Base-by-base conservation (phyloP, 2,113 vertebrate genomes). In the Gasterosteus aculeatus region DNA sequence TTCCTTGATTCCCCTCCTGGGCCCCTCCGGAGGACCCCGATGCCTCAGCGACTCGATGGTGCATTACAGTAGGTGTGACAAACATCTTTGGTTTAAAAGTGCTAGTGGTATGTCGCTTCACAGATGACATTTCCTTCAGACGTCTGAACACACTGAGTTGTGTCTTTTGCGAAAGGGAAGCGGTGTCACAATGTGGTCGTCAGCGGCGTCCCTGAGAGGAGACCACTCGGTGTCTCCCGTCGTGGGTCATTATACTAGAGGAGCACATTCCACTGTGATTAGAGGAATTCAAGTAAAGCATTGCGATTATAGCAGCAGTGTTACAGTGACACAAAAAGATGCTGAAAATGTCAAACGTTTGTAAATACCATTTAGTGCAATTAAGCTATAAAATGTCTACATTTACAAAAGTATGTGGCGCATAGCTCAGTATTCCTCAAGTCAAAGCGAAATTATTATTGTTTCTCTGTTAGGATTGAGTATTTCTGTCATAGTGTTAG, bases 1-100 rank as follows among this genome's bases (percentile, higher is more conserved):
- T 87, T 83, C 86, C 88, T 77, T 89, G 90, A 93, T 92, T 92
- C 84, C 87, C 92, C 90, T 93, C 85, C 87, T 86, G 91, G 93
- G 92, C 83, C 80, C 87, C 79, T 85, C 80, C 83, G 72, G 83
- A 85, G 76, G 71, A 92, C 59, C 22, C 85, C 77, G 57, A 56
- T 82, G 84, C 85, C 80, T 86, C 88, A 90, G 81, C 62, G 75
- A 84, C 80, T 80, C 73, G 73, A 89, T 86, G 90, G 81, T 81
- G 75, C 84, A 81, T 87, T 88, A 86, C 80, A 88, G 82, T 88
- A 92, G 92, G 90, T 92, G 90, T 91, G 93, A 93, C 89, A 92
- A 93, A 91, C 89, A 92, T 90, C 86, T 89, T 64, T 83, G 87
- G 85, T 90, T 89, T 83, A 64, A 79, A 84, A 85, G 81, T 84